Evolutionary conservation across 1,140 invertebrate genomes (phyloP), one percentile per base, ranked within the genome.

Genomic region (Brachionus rubens): DNA sequence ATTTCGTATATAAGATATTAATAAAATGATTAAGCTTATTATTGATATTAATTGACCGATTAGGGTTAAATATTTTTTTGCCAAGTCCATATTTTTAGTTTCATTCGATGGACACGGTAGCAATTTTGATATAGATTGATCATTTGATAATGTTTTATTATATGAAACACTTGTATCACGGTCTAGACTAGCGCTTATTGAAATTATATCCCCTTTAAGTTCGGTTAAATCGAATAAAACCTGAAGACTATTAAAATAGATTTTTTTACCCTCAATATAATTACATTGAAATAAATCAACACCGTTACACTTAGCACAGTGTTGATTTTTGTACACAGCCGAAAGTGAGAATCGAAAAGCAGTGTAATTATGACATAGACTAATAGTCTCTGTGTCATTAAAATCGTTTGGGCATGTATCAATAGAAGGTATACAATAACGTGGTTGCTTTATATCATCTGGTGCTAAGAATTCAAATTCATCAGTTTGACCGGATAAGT

Each of bases 41-140:
- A 70, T 70, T 9, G 65, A 70, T n/a, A 70, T 70, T 4, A 19
- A 3, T 28, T 70, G 65, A 16, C 65, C 65, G 28, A 26, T 43
- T 7, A 70, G 9, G 33, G 65, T 70, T 1, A 33, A 14, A 24
- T 70, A 70, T 28, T 47, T 50, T 50, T 70, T 70, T 5, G 9
- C 40, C 10, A 59, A 21, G 16, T 59, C 54, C 3, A 28, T 28
- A 14, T 54, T n/a, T 30, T 10, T 54, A 1, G 12, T n/a, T 4
- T 5, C 12, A 54, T 54, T 28, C n/a, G n/a, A n/a, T 28, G 19
- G 26, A n/a, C 16, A 12, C 5, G 33, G n/a, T 54, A 28, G 14
- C 1, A 14, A 9, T 28, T 54, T 28, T 28, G 24, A 14, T 28
- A n/a, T 33, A 28, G 24, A 54, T 12, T 30, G 9, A 54, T 28